Conservation (phyloP, 2,797 vertebrate species). For the Scomberomorus guttatus region DNA sequence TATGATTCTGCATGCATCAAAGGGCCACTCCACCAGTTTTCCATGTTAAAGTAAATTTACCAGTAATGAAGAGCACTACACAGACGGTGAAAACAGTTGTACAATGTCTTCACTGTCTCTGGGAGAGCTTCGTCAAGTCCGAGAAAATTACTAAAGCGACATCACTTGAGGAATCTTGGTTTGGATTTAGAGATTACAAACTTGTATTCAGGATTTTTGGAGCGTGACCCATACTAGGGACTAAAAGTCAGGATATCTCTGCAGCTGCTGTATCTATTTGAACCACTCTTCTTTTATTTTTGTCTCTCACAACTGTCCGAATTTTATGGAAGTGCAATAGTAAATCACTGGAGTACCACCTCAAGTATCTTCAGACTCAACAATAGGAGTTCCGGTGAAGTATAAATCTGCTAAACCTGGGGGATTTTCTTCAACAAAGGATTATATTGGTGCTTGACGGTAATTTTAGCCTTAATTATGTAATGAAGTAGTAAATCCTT, state of each 20-base stretch:
- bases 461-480: slow-evolving; percentile 62
- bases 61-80: background rate
- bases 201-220: slow-evolving; percentile 15
- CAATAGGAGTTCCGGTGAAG: background rate
- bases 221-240: background rate
- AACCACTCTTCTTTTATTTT: background rate
- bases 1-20: slow-evolving; percentile 21
- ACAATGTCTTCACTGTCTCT: slow-evolving; percentile 1
- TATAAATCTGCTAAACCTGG: slow-evolving; percentile 37
- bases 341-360: background rate
- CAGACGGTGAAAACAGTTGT: background rate
- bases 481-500: slow-evolving; percentile 33
- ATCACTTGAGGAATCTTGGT: slow-evolving; percentile 1
- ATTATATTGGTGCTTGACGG: slow-evolving; percentile 52
- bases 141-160: background rate
- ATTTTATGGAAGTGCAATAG: slow-evolving; percentile 18
- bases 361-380: slow-evolving; percentile 27
- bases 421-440: slow-evolving; percentile 27
- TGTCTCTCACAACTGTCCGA: background rate
- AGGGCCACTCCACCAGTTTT: slow-evolving; percentile 1
- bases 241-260: slow-evolving; percentile 10
- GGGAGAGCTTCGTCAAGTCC: slow-evolving; percentile 6
- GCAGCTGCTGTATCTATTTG: slow-evolving; percentile 15
- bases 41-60: background rate
- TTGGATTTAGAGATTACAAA: slow-evolving; percentile 13